Percentiles rank a stretch among this genome's conserved stretches.
Conservation (phyloP, 2,113 vertebrate genomes). For the Aramus guarauna region DNA sequence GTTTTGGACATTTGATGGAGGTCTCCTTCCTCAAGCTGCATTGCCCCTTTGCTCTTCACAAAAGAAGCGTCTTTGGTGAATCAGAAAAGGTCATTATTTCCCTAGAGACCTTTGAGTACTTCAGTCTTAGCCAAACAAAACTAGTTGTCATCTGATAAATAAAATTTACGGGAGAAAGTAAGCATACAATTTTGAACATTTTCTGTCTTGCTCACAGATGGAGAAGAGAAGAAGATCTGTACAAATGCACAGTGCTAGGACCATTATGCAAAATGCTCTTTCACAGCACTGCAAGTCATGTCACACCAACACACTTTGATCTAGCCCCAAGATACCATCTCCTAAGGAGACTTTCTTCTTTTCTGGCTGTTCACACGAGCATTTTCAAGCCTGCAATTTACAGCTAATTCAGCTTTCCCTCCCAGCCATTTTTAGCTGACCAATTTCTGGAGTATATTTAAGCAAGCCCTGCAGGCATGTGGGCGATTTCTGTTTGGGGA, state of each 20-base stretch:
- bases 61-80: background rate
- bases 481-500: background rate
- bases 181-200: background rate
- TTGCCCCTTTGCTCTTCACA: background rate
- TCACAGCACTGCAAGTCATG: background rate
- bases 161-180: background rate
- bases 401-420: background rate
- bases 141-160: background rate
- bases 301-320: background rate
- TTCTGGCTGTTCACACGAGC: background rate
- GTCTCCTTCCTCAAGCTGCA: background rate
- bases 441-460: background rate
- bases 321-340: background rate
- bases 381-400: background rate
- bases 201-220: background rate
- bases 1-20: background rate
- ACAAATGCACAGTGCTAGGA: background rate
- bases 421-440: background rate
- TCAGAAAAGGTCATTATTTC: background rate
- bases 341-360: background rate
- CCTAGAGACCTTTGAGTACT: background rate
- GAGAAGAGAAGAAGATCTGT: background rate
- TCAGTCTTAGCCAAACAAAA: background rate
- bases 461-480: background rate
- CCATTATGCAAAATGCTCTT: background rate